Evolutionary conservation across 1,140 invertebrate genomes (phyloP).

Genomic region (Gonatopus flavifemur): DNA sequence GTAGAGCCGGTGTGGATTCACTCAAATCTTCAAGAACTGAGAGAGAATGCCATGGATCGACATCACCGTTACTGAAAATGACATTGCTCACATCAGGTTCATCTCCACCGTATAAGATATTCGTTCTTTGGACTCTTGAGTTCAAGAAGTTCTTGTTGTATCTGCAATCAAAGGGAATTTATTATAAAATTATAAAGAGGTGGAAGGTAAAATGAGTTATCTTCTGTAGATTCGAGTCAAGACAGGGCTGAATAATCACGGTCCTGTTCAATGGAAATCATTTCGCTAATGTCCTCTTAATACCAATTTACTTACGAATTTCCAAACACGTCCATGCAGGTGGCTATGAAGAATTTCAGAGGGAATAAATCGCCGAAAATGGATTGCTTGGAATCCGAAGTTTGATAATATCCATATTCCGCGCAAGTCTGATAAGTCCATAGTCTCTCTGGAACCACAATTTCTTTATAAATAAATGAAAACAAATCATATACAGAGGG

Average conservation of each 20-base stretch:
- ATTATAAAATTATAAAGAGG: background rate
- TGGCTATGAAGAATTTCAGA: constrained; percentile 63
- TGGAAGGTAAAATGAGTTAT: background rate
- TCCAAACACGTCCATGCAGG: constrained; percentile 72
- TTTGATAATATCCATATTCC: constrained; percentile 83
- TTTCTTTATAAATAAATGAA: no score
- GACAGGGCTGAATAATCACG: no score
- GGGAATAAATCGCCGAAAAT: constrained; percentile 67
- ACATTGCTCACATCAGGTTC: constrained; percentile 62
- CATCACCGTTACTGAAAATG: constrained; percentile 65
- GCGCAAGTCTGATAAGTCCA: constrained; percentile 85
- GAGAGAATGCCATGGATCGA: constrained; percentile 69
- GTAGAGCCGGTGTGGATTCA: constrained; percentile 58
- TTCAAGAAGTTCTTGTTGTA: constrained; percentile 57
- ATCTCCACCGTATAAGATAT: constrained; percentile 63
- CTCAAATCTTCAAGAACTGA: constrained; percentile 62
- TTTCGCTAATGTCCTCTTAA: no score
- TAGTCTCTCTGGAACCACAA: constrained; percentile 58
- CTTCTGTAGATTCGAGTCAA: no score
- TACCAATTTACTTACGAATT: constrained; percentile 51
- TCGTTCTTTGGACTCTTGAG: constrained; percentile 60
- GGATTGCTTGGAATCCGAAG: constrained; percentile 63
- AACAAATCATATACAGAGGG: no score
- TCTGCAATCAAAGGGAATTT: constrained; percentile 39
- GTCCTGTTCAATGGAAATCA: no score